A percentile compares a stretch with the other conserved stretches of the same genome.
Conservation (phyloP, 2,113 vertebrate species). For the Acrocephalus kingi region DNA sequence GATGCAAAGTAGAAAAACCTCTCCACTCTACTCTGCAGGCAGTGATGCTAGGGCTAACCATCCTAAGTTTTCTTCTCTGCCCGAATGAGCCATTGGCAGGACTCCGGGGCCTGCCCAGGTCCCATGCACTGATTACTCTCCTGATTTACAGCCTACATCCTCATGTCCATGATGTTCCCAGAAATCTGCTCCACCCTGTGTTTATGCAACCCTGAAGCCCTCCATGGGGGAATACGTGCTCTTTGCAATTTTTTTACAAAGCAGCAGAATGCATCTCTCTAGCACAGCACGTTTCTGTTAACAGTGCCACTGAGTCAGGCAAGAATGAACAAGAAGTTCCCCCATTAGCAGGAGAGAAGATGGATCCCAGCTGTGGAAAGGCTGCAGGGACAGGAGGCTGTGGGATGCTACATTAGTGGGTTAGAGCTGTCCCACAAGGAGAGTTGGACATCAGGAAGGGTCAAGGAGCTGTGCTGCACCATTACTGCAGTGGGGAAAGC, state of each 20-base stretch:
- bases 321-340: not conserved
- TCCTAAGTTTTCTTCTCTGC: not conserved
- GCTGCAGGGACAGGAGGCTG: not conserved
- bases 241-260: not conserved
- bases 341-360: not conserved
- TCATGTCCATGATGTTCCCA: accelerated
- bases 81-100: not conserved
- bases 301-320: not conserved
- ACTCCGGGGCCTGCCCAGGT: not conserved
- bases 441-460: not conserved
- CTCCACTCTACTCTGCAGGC: not conserved
- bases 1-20: not conserved
- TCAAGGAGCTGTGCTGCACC: not conserved
- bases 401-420: not conserved
- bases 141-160: not conserved
- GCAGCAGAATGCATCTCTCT: not conserved
- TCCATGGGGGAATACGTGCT: accelerated
- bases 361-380: not conserved
- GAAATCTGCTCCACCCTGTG: not conserved
- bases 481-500: accelerated
- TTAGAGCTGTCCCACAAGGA: not conserved
- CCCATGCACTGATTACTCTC: not conserved
- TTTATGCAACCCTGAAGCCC: not conserved
- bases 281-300: not conserved
- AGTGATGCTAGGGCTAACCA: not conserved